Evolutionary conservation across 2,888 invertebrate species (phyloP).

Genomic region (Hyles lineata): DNA sequence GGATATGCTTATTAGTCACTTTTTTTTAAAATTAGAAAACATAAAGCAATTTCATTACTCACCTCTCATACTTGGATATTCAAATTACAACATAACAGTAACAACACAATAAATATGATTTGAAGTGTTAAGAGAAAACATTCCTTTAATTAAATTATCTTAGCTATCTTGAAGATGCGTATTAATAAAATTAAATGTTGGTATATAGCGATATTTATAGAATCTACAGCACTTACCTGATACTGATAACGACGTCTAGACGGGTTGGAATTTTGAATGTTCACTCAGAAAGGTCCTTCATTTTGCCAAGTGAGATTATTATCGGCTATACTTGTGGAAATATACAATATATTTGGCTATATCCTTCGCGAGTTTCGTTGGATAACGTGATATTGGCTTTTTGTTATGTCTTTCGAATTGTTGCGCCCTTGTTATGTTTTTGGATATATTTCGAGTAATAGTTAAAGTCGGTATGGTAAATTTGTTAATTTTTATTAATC

Average conservation of each 20-base stretch:
- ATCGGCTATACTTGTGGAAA: not conserved
- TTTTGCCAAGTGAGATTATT: not conserved
- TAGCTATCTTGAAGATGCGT: slow-evolving; percentile 2
- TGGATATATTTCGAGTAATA: too few species aligned
- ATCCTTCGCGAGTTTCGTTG: not conserved
- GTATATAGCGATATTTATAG: not conserved
- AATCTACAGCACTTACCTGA: not conserved
- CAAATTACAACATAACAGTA: not conserved
- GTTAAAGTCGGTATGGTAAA: too few species aligned
- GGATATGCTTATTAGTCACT: too few species aligned
- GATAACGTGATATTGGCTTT: too few species aligned
- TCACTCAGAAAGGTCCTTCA: not conserved
- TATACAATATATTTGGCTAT: not conserved
- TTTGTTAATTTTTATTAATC: too few species aligned
- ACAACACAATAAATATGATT: slow-evolving; percentile 13
- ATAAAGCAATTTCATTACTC: not conserved
- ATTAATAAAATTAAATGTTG: slow-evolving; percentile 21
- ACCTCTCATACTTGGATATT: not conserved
- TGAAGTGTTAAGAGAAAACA: not conserved
- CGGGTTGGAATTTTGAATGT: slow-evolving; percentile 10
- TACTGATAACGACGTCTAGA: slow-evolving; percentile 17
- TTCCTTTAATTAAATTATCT: slow-evolving; percentile 11
- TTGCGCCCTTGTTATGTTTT: too few species aligned
- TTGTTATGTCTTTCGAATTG: too few species aligned
- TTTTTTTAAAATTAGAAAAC: too few species aligned